These are phyloP conservation scores for Echinometra lucunter DNA, from an alignment of 53 echinoderm and acorn worm species.

Conservation along the genomic window DNA sequence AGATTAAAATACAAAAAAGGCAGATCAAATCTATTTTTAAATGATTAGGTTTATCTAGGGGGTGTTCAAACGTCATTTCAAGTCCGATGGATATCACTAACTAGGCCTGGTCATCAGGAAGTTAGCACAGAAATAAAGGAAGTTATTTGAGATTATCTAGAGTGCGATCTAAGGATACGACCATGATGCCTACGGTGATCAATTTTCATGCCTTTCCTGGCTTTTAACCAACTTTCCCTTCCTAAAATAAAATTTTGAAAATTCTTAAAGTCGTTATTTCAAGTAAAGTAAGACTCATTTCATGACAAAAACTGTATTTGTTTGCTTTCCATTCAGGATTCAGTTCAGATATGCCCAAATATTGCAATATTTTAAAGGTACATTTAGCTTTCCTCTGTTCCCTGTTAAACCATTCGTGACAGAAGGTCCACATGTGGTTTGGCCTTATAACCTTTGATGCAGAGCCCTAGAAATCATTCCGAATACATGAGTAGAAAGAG, in stretches of 20 bases:
- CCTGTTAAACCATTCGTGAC: no score
- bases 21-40: background rate
- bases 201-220: constrained; percentile 20
- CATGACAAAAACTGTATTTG: no score
- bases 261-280: background rate
- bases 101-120: background rate
- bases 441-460: no score
- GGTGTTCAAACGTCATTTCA: constrained; percentile 24
- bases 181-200: constrained; percentile 1
- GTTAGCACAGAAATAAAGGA: constrained; percentile 3
- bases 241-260: background rate
- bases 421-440: no score
- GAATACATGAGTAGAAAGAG: no score
- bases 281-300: background rate
- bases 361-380: no score
- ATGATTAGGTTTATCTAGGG: constrained; percentile 28
- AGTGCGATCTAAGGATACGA: constrained; percentile 19
- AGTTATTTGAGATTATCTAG: constrained; percentile 32
- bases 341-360: no score
- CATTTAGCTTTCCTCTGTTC: no score
- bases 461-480: no score
- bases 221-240: background rate
- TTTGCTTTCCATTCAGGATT: no score
- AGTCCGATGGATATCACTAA: constrained; percentile 16
- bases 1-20: background rate